phyloP scores from a whole-genome alignment of 2,113 vertebrate species.

The Dissostichus mawsoni region DNA sequence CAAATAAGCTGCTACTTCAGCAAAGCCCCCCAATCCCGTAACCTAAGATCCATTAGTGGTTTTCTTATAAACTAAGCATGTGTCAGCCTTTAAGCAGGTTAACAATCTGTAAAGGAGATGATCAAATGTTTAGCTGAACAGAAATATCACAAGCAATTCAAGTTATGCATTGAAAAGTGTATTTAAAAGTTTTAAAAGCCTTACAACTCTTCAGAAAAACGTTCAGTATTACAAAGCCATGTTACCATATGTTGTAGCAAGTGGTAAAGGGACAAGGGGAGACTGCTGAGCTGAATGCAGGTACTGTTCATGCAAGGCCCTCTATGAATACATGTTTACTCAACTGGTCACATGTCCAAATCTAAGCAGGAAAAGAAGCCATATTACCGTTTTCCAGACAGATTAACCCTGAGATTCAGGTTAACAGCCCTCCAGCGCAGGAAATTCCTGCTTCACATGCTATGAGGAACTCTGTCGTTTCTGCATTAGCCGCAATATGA shows the following conservation, averaged over 20 bases:
- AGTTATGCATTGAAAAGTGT: conserved; percentile 11
- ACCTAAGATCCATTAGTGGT: conserved; percentile 76
- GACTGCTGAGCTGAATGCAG: conserved; percentile 74
- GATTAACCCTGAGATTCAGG: conserved; percentile 81
- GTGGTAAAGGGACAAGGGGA: conserved; percentile 52
- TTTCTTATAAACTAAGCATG: conserved; percentile 73
- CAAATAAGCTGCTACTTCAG: conserved; percentile 78
- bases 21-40: conserved; percentile 68
- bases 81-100: conserved; percentile 44
- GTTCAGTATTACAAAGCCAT: conserved; percentile 71
- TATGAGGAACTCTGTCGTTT: conserved; percentile 46
- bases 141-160: background rate
- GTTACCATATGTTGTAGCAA: conserved; percentile 66
- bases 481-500: conserved; percentile 33
- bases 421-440: conserved; percentile 77
- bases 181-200: conserved; percentile 59
- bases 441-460: conserved; percentile 72
- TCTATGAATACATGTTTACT: conserved; percentile 79
- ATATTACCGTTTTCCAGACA: conserved; percentile 74
- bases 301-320: conserved; percentile 67
- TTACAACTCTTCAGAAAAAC: conserved; percentile 12
- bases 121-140: conserved; percentile 24
- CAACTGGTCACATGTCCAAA: conserved; percentile 75
- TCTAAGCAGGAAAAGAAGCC: conserved; percentile 60
- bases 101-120: conserved; percentile 26